Evolutionary conservation across 92 coral and sea anemone genomes (phyloP).

Genomic region (Epizoanthus rinbou): DNA sequence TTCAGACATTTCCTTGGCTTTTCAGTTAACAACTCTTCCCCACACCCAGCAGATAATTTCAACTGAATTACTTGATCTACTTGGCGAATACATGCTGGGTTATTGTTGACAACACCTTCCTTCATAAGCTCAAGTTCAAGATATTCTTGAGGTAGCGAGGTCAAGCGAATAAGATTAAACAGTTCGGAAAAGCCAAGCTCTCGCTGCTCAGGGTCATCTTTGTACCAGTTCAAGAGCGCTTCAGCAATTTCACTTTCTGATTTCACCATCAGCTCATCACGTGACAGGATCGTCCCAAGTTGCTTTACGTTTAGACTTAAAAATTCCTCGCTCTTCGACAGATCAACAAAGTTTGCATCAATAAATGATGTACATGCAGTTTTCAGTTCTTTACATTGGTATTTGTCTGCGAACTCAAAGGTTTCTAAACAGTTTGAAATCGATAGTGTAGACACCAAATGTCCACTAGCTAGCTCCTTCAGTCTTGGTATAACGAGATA

Average conservation of each 20-base stretch:
- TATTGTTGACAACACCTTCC: constrained; percentile 65
- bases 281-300: constrained; percentile 69
- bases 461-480: constrained; percentile 75
- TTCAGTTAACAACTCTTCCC: constrained; percentile 32
- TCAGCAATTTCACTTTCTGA: constrained; percentile 82
- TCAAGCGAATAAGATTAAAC: constrained; percentile 66
- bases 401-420: constrained; percentile 78
- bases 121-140: constrained; percentile 66
- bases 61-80: constrained; percentile 64
- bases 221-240: constrained; percentile 80
- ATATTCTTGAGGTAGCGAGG: constrained; percentile 71
- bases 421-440: constrained; percentile 80
- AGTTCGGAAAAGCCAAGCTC: constrained; percentile 51
- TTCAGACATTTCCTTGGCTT: constrained; percentile 59
- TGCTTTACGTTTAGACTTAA: constrained; percentile 60
- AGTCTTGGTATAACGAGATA: constrained; percentile 71
- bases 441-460: constrained; percentile 66
- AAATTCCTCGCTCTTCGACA: constrained; percentile 80
- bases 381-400: constrained; percentile 70
- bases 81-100: constrained; percentile 63
- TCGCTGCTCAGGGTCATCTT: constrained; percentile 61
- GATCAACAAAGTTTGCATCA: constrained; percentile 74
- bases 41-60: constrained; percentile 64
- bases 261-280: constrained; percentile 71
- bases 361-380: constrained; percentile 67